phyloP scores from a whole-genome alignment of 1,140 invertebrate species.

The Drosophila pallidifrons region DNA sequence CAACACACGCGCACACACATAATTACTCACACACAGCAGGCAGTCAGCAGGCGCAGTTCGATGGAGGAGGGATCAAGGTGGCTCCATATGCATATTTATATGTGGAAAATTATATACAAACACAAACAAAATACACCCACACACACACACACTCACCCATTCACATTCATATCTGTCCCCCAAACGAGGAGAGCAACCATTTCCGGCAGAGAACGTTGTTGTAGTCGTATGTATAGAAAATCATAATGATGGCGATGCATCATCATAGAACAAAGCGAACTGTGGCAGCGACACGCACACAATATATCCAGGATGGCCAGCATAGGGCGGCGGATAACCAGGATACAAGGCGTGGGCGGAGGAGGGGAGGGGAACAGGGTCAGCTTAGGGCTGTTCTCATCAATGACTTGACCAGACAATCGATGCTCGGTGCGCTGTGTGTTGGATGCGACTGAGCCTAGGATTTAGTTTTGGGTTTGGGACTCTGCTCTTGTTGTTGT shows the following conservation, averaged over 20 bases:
- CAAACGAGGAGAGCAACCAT: neutral
- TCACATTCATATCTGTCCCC: conserved; percentile 2
- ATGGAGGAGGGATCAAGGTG: neutral
- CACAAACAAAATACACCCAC: conserved; percentile 56
- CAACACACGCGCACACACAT: conserved; percentile 41
- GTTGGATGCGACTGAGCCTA: conserved; percentile 9
- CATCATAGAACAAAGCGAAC: conserved; percentile 73
- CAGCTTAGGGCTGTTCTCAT: conserved; percentile 32
- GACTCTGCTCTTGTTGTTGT: neutral
- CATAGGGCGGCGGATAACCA: neutral
- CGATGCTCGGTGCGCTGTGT: conserved; percentile 13
- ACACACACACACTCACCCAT: neutral
- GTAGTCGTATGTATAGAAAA: conserved; percentile 63
- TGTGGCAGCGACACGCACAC: conserved; percentile 74
- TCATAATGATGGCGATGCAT: conserved; percentile 82
- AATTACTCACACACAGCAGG: conserved; percentile 62
- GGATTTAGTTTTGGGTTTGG: conserved; percentile 4
- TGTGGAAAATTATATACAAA: conserved; percentile 81
- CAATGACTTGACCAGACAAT: conserved; percentile 53
- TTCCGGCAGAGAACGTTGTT: neutral
- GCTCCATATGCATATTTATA: conserved; percentile 75
- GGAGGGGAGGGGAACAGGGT: neutral
- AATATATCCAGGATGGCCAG: conserved; percentile 43
- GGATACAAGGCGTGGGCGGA: no score
- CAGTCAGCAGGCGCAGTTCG: conserved; percentile 4